Evolutionary conservation across 2,113 vertebrate species (phyloP), one percentile per base, ranked within the genome.

Genomic region (Lethenteron reissneri): DNA sequence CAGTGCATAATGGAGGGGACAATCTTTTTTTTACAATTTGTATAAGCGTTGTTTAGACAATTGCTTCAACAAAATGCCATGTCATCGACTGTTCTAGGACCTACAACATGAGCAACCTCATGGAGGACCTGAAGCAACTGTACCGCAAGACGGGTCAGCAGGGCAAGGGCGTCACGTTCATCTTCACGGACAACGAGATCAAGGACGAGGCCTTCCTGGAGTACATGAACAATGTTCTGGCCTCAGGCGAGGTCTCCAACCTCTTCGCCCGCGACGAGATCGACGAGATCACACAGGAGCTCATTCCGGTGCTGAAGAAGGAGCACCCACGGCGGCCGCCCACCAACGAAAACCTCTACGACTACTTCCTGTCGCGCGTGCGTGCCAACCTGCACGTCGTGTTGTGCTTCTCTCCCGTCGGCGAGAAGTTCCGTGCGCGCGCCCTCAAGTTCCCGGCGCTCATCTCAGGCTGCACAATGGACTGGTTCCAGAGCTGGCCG

Each of bases 401-500:
- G 25, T 85, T 89, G 74, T 87, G 85, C 76, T 88, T 88, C 79
- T 88, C 86, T n/a, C 87, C 87, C 1, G 81, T 88, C 56, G 85
- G 86, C 13, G 85, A 86, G 71, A 85, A 85, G 76, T 85, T 89
- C 73, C 84, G 86, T 64, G 80, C 75, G 57, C 81, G 80, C 4
- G 83, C 85, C 2, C 59, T 79, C 19, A 85, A 80, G 79, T 89
- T 89, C 72, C 85, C 87, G 8, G 84, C 81, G 59, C 79, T 89
- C 74, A 87, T 88, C 74, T 89, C 86, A 2, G 85, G 85, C 74
- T 88, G 86, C 77, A 88, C 87, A 0, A 77, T 88, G 71, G 85
- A 88, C 79, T 88, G 86, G 87, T 88, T 89, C 77, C 84, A 84
- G 75, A 58, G 75, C 57, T 88, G 87, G 86, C 87, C 87, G 9